Evolutionary conservation across 2,888 invertebrate species (phyloP), one percentile per base, ranked within the genome.

Genomic region (Hypolimnas misippus): DNA sequence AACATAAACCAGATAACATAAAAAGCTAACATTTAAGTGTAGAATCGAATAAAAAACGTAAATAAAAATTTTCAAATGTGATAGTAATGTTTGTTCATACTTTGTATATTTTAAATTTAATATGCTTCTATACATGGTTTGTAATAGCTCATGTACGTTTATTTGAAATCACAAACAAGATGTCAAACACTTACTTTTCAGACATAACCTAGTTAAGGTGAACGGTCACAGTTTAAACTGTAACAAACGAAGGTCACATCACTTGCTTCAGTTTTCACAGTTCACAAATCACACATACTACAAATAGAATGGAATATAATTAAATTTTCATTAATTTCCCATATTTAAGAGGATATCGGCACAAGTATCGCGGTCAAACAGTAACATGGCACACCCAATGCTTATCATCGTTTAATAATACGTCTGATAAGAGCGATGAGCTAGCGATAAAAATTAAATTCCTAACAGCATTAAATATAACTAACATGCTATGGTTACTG

Each of bases 131-230:
- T 46, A 21, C 21, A 46, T n/a, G 6, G 1, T 46, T 46, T n/a
- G 12, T 21, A n/a, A 6, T 46, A n/a, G 12, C 1, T n/a, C 4
- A 12, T 10, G 21, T 16, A 12, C 17, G n/a, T n/a, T n/a, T 17
- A 12, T 10, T 38, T 8, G n/a, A 38, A 57, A 31, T 31, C 17
- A 19, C 31, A 56, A 33, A 57, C 38, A 29, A 31, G 10, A n/a
- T n/a, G 7, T 33, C n/a, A 53, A 25, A 5, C 8, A 66, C 65
- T 66, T 60, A 66, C 65, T 66, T 57, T 58, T 59, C 40, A 35
- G 56, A 46, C 65, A 66, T 66, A 56, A 33, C 42, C 42, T 25
- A 53, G 14, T 53, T 42, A 49, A 40, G 4, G 12, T 19, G 2
- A 21, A 40, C n/a, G n/a, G 2, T n/a, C 8, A 38, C 8, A 31